Evolutionary conservation across 2,888 invertebrate species (phyloP).

Genomic region (Rhyacophila evoluta): DNA sequence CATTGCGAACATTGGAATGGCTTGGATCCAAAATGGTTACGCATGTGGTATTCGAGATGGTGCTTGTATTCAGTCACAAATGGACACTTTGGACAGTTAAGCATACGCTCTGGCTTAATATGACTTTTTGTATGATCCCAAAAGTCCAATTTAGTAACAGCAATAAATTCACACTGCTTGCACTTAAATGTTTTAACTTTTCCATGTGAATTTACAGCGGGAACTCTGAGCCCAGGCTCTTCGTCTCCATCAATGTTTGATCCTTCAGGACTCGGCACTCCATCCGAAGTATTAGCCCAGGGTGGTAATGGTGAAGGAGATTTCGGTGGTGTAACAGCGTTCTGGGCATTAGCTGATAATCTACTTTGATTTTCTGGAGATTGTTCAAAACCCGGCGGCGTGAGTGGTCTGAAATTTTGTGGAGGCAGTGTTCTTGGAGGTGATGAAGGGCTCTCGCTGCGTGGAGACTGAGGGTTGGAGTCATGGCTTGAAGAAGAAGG

Average conservation of each 20-base stretch:
- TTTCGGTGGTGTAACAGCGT: conserved; percentile 66
- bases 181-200: conserved; percentile 92
- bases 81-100: conserved; percentile 92
- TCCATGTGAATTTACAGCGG: conserved; percentile 81
- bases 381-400: conserved; percentile 72
- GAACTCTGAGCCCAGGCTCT: conserved; percentile 72
- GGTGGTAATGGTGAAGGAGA: conserved; percentile 62
- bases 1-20: conserved; percentile 95
- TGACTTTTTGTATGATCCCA: conserved; percentile 94
- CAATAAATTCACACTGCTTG: conserved; percentile 89
- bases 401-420: conserved; percentile 72
- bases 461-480: conserved; percentile 67
- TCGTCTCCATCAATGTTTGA: conserved; percentile 64
- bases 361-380: conserved; percentile 61
- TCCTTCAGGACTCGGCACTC: conserved; percentile 44
- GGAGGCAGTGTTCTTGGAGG: conserved; percentile 61
- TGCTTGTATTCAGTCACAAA: conserved; percentile 99
- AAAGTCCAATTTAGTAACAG: conserved; percentile 89
- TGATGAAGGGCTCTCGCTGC: conserved; percentile 64
- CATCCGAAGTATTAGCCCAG: conserved; percentile 43
- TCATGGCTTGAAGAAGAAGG: conserved; percentile 71
- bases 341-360: conserved; percentile 60
- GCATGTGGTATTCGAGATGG: conserved; percentile 95
- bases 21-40: conserved; percentile 95
- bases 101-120: conserved; percentile 92